Evolutionary conservation across 2,797 vertebrate genomes (phyloP).

Genomic region (Peromyscus melanophrys): DNA sequence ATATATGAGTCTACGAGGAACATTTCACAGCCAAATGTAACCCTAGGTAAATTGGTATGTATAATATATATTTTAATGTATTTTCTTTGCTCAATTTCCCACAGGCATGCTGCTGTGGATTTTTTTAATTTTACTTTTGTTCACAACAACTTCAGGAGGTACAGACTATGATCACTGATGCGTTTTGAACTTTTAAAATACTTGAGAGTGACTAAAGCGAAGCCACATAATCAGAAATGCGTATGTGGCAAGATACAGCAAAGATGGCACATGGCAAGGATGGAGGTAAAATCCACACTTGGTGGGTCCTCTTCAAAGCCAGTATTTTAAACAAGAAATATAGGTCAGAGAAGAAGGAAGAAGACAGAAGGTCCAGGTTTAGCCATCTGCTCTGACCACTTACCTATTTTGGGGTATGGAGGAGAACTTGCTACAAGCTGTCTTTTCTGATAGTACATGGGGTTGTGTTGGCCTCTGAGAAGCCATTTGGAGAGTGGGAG

Average conservation of each 20-base stretch:
- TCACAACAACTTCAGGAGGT: not conserved
- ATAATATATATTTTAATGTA: not conserved
- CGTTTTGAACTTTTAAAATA: conserved; percentile 19
- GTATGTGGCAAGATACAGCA: not conserved
- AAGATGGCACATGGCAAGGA: not conserved
- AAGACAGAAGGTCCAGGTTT: conserved; percentile 2
- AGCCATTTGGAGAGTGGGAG: not conserved
- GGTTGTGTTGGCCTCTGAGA: not conserved
- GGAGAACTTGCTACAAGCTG: not conserved
- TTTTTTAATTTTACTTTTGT: not conserved
- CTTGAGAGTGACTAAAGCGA: not conserved
- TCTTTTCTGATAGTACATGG: not conserved
- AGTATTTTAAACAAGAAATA: not conserved
- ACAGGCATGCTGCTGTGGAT: not conserved
- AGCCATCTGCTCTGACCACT: conserved; percentile 64
- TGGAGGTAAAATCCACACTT: not conserved
- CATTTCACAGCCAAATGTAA: not conserved
- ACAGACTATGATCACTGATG: not conserved
- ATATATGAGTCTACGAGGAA: not conserved
- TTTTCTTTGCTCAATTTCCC: not conserved
- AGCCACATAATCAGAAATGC: not conserved
- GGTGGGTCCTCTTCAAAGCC: conserved; percentile 19
- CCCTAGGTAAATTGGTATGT: not conserved
- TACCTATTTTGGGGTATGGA: not conserved
- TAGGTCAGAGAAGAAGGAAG: not conserved